Evolutionary conservation across 23 tunicate species (phyloP), one percentile per base, ranked within the genome.

Genomic region (Oikopleura dioica): DNA sequence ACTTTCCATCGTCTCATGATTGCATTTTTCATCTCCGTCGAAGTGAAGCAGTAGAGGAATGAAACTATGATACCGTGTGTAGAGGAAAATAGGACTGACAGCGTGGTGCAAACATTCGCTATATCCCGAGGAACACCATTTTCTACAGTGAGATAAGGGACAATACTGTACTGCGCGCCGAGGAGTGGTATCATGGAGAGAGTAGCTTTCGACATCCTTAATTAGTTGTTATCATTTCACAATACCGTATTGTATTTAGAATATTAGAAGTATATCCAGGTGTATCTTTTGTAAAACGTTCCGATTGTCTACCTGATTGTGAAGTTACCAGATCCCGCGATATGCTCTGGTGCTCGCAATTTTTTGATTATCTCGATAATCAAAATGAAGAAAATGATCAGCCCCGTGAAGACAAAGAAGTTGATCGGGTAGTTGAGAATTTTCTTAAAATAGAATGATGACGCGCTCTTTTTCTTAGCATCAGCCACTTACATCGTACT

Each of bases 191-290:
- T 81, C 50, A 84, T 59, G 0, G 88, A 78, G 37, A 84, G 51
- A 1, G 88, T 84, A 0, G 88, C 81, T 51, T 84, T 84, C n/a
- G 88, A 77, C 37, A 84, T 69, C 69, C 88, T 84, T 26, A 35
- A 78, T 35, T 21, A 9, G 16, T 9, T 9, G 16, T 44, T 44
- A 44, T 44, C 16, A 44, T 9, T 9, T 44, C 55, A 44, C 55
- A 44, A 44, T 9, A 44, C 16, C 55, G 16, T 9, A 9, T 44
- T 44, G 55, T 9, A 44, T n/a, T n/a, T n/a, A n/a, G n/a, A n/a
- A n/a, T n/a, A n/a, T n/a, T n/a, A n/a, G n/a, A n/a, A n/a, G n/a
- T n/a, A n/a, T n/a, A n/a, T n/a, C n/a, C n/a, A n/a, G n/a, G n/a
- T n/a, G n/a, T n/a, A n/a, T n/a, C n/a, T n/a, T n/a, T n/a, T n/a